phyloP scores from a whole-genome alignment of 2,113 vertebrate species.

The Vanacampus margaritifer region DNA sequence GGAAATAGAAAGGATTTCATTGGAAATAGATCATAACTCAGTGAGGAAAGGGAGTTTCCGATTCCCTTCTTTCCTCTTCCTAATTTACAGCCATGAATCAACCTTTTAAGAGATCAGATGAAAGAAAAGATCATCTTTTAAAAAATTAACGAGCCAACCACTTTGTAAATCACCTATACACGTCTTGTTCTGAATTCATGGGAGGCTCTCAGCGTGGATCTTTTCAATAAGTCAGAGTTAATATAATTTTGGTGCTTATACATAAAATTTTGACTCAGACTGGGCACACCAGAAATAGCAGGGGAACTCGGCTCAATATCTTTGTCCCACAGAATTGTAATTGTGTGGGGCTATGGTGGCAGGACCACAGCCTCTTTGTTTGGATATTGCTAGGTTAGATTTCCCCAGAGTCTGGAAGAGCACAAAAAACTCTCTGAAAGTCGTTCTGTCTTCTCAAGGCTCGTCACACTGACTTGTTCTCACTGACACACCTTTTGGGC shows the following conservation, averaged over 20 bases:
- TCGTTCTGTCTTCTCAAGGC: conserved; percentile 6
- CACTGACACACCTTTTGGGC: not conserved
- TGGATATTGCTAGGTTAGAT: conserved; percentile 72
- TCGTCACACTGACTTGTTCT: conserved; percentile 17
- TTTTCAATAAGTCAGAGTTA: conserved; percentile 57
- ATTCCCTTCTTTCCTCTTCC: not conserved
- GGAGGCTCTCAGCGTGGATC: conserved; percentile 28
- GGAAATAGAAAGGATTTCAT: too few species aligned
- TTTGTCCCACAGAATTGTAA: conserved; percentile 72
- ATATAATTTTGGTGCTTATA: conserved; percentile 59
- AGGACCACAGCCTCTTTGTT: conserved; percentile 47
- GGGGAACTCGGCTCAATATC: conserved; percentile 69
- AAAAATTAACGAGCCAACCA: not conserved
- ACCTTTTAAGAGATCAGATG: not conserved
- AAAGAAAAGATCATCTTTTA: conserved; percentile 26
- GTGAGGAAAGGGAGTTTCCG: too few species aligned
- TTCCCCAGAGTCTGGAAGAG: conserved; percentile 63
- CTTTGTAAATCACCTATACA: too few species aligned
- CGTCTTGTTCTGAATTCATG: conserved; percentile 2
- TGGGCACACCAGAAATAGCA: conserved; percentile 41
- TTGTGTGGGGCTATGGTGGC: conserved; percentile 65
- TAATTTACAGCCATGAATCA: not conserved
- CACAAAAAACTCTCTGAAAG: conserved; percentile 38
- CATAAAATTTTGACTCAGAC: conserved; percentile 40
- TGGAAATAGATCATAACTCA: too few species aligned